Conservation (phyloP, 2,113 vertebrate species). For the Varanus salvator region DNA sequence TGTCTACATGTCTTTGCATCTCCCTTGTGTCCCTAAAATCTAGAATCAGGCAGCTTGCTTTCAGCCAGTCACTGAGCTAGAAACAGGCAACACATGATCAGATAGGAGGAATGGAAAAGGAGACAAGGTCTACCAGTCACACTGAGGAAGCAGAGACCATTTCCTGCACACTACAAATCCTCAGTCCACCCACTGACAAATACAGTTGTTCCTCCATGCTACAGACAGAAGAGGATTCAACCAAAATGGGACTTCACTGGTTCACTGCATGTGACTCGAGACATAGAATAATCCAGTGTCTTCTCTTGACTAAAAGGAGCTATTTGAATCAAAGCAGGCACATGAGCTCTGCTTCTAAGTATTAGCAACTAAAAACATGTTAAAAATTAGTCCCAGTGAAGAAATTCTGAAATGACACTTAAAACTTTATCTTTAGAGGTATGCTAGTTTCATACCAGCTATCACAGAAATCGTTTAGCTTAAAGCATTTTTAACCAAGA, state of each 20-base stretch:
- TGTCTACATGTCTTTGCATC: not conserved
- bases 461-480: not conserved
- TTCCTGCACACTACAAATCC: not conserved
- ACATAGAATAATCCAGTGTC: not conserved
- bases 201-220: no score
- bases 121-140: slow-evolving; percentile 36
- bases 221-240: not conserved
- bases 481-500: not conserved
- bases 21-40: not conserved
- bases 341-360: not conserved
- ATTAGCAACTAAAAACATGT: not conserved
- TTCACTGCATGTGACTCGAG: not conserved
- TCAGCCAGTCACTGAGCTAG: slow-evolving; percentile 24
- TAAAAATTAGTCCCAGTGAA: not conserved
- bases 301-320: not conserved
- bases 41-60: not conserved
- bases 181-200: not conserved
- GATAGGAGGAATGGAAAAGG: slow-evolving; percentile 57
- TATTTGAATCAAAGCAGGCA: not conserved
- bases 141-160: not conserved
- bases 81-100: slow-evolving; percentile 60
- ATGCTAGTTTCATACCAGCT: not conserved
- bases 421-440: not conserved
- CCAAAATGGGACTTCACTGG: not conserved
- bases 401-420: not conserved